Base-by-base conservation (phyloP, 2,113 vertebrate species). In the Pollachius pollachius region DNA sequence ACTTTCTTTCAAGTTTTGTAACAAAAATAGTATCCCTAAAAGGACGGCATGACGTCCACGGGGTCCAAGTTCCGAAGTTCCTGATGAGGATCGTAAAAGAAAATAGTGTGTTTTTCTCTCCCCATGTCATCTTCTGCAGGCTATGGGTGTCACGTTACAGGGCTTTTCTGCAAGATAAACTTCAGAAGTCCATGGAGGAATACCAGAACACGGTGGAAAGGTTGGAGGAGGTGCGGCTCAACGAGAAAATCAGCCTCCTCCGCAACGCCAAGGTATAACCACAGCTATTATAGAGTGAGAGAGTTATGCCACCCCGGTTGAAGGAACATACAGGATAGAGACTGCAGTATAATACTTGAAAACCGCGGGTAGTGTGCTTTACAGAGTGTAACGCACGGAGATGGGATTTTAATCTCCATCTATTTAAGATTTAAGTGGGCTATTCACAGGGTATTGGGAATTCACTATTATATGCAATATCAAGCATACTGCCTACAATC, bases 141-240 rank as follows among this genome's bases (percentile, higher is more conserved):
- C 75, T 93, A 62, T 98, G 96, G 96, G 58, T 97, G 27, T 71
- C 86, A 62, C 92, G 82, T 73, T 96, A 94, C 78, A 95, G 94
- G 73, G 58, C 18, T 0, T 79, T 89, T 15, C 91, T 95, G 75
- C 89, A 91, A 15, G 66, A 68, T 11, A 79, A 18, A 67, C 88
- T 92, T 54, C 81, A 90, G 16, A 4, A 18, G 3, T 71, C 72
- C 27, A 94, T 96, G 62, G 70, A 80, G 64, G 73, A 56, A 12
- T 99, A 96, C 80, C 94, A 94, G 82, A 87, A 74, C 0, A 88
- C 92, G 6, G 94, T 93, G 21, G 92, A 95, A 68, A 91, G 93
- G 70, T 58, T 97, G 81, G 78, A 92, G 2, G 94, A 96, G 64
- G 78, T 97, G 57, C 94, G 92, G 74, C 85, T 91, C 17, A 91